Conservation (phyloP, 2,888 invertebrate genomes). For the Drosophila tripunctata region DNA sequence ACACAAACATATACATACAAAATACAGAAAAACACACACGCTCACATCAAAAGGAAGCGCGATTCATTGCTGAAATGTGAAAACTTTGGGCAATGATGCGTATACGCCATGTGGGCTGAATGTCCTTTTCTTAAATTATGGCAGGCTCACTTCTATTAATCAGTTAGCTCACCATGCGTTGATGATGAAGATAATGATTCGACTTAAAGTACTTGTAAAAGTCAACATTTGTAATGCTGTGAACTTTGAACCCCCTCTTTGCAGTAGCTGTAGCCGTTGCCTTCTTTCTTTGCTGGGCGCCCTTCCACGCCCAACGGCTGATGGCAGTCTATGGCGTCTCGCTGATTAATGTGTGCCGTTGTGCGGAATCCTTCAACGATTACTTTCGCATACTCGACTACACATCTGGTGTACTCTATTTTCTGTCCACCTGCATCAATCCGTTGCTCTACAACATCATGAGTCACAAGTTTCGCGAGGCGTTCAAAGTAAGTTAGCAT, state of each 20-base stretch:
- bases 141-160: slow-evolving; percentile 13
- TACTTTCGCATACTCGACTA: slow-evolving; percentile 88
- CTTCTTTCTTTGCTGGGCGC: slow-evolving; percentile 94
- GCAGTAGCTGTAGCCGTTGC: slow-evolving; percentile 94
- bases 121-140: slow-evolving; percentile 4
- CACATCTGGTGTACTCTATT: slow-evolving; percentile 88
- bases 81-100: slow-evolving; percentile 36
- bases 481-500: slow-evolving; percentile 88
- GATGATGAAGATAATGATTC: neutral
- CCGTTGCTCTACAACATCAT: slow-evolving; percentile 89
- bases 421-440: slow-evolving; percentile 89
- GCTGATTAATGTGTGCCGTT: slow-evolving; percentile 75
- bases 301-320: slow-evolving; percentile 95
- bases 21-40: neutral
- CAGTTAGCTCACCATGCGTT: slow-evolving; percentile 3
- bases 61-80: slow-evolving; percentile 12
- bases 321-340: slow-evolving; percentile 89
- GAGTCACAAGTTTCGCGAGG: slow-evolving; percentile 89
- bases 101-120: slow-evolving; percentile 37
- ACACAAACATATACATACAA: no score
- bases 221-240: slow-evolving; percentile 18
- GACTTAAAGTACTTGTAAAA: neutral
- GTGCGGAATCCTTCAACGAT: slow-evolving; percentile 84
- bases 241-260: slow-evolving; percentile 62
- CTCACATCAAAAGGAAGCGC: slow-evolving; percentile 2